A percentile compares a stretch with the other conserved stretches of the same genome.
phyloP scores from a whole-genome alignment of 2,888 invertebrate species.

The Hemistola chrysoprasaria region DNA sequence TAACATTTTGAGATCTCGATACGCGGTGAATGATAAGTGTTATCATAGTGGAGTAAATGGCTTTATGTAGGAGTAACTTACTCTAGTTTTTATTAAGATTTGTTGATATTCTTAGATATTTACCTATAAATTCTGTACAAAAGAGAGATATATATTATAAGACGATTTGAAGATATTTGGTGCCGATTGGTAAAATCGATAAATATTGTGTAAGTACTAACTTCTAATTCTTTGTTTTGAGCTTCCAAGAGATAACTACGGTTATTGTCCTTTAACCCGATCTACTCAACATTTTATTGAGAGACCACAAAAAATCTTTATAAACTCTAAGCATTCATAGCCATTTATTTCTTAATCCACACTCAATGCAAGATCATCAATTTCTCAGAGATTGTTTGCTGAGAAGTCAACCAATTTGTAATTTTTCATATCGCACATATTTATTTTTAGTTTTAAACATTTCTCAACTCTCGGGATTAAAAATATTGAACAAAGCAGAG shows the following conservation, averaged over 20 bases:
- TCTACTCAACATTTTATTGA: no score
- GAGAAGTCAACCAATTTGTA: constrained; percentile 64
- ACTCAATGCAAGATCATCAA: constrained; percentile 53
- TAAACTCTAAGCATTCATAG: constrained; percentile 6
- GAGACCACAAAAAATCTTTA: constrained; percentile 10
- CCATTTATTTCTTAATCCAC: constrained; percentile 24
- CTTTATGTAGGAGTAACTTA: constrained; percentile 27
- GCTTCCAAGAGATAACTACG: no score
- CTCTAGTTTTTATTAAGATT: constrained; percentile 4
- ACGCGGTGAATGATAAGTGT: constrained; percentile 63
- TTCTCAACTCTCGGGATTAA: constrained; percentile 56
- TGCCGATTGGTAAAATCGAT: no score
- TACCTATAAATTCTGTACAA: no score
- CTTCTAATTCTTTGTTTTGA: no score
- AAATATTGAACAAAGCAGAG: constrained; percentile 49
- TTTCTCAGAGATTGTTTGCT: constrained; percentile 44
- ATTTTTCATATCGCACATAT: constrained; percentile 63
- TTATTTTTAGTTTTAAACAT: constrained; percentile 44
- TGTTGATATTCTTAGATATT: background rate
- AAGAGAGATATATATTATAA: no score
- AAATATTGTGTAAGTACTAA: no score
- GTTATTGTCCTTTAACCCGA: no score
- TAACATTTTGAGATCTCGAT: constrained; percentile 76
- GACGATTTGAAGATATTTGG: no score
- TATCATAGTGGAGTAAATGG: constrained; percentile 49